Base-by-base conservation (phyloP, 2,888 invertebrate species). In the Iselma pallidipennis region DNA sequence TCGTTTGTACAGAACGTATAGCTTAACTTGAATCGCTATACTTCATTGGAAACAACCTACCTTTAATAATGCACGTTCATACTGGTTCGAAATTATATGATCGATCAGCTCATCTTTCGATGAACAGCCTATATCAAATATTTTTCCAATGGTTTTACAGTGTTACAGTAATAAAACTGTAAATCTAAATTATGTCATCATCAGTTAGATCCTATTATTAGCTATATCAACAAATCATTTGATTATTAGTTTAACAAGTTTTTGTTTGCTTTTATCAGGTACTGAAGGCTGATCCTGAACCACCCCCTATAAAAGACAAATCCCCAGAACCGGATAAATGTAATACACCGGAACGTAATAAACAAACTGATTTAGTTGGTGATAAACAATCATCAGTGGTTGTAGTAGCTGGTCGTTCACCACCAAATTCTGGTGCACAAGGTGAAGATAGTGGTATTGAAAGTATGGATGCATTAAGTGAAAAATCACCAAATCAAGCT, bases 371-470 rank as follows among this genome's bases (percentile, higher is more conserved):
- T 33, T 49, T 58, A 48, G 55, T 31, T 4, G n/a, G 28, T 45
- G 71, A 71, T 33, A 74, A 73, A 54, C 71, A 69, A 33, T 16
- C 37, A 31, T 31, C 31, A 31, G 31, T 31, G 7, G 37, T 16
- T 16, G 37, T 37, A 16, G 37, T 37, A 58, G 68, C 74, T 14
- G 69, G 75, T 14, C 72, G 82, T 25, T 81, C 82, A n/a, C 81
- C 81, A 12, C 81, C 81, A 12, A 81, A 78, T 66, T 79, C 80
- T 1, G 80, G 81, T 4, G 76, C 76, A 37, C 90, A 90, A 74
- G 94, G 94, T 49, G 95, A 95, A 78, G 94, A 95, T 81, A 94
- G 94, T 59, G 95, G 95, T 14, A 95, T 95, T 59, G 95, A 95
- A 80, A 94, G 94, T 33, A 94, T 95, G 95, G 95, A 95, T 78